phyloP scores from a whole-genome alignment of 2,888 invertebrate genomes.

The Megamerina dolium region DNA sequence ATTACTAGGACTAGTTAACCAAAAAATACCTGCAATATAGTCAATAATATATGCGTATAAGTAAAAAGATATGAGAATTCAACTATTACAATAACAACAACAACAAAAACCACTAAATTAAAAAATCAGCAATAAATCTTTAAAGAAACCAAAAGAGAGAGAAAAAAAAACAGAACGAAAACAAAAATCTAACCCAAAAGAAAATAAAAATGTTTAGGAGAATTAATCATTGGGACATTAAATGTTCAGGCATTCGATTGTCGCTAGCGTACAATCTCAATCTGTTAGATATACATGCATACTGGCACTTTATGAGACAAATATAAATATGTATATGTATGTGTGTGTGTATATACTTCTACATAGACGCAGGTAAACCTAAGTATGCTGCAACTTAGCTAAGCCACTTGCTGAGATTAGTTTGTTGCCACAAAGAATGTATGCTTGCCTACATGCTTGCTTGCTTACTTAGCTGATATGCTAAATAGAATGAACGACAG shows the following conservation, averaged over 20 bases:
- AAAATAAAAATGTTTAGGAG: not conserved
- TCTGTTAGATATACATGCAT: conserved; percentile 13
- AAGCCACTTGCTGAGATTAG: not conserved
- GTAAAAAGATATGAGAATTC: too few relatives aligned
- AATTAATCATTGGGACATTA: too few relatives aligned
- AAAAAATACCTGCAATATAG: not conserved
- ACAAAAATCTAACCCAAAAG: conserved; percentile 3
- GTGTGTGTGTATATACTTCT: not conserved
- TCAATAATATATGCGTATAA: too few relatives aligned
- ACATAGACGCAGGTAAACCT: not conserved
- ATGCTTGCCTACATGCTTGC: too few relatives aligned
- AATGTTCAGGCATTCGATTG: too few relatives aligned
- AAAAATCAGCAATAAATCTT: not conserved
- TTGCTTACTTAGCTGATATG: too few relatives aligned
- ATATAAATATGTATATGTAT: not conserved
- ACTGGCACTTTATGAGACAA: not conserved
- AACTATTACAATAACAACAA: conserved; percentile 7
- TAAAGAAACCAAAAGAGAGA: not conserved
- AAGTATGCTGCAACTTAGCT: not conserved
- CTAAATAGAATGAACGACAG: too few relatives aligned
- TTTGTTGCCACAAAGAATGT: too few relatives aligned
- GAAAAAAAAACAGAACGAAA: not conserved
- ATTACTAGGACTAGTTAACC: conserved; percentile 1
- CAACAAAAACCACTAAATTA: conserved; percentile 5
- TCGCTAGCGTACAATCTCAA: too few relatives aligned